Conservation (phyloP, 2,113 vertebrate species). For the Lepus europaeus region DNA sequence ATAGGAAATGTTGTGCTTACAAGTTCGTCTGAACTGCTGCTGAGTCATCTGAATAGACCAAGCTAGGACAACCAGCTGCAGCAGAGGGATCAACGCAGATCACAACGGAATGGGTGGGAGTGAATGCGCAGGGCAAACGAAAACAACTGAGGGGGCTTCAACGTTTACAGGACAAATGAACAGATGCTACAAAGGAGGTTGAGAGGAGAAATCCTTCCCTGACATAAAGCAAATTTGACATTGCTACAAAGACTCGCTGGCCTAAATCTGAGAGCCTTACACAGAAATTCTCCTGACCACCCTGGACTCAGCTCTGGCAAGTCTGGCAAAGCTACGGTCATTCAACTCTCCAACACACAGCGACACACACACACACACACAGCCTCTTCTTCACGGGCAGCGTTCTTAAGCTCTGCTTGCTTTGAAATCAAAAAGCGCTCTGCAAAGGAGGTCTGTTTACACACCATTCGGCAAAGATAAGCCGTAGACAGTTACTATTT, state of each 20-base stretch:
- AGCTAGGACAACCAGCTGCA: not conserved
- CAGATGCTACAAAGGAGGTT: not conserved
- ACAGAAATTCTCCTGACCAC: not conserved
- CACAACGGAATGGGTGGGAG: not conserved
- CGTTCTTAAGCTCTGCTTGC: not conserved
- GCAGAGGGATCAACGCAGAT: not conserved
- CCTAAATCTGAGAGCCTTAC: not conserved
- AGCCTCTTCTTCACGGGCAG: not conserved
- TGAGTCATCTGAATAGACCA: slow-evolving; percentile 15
- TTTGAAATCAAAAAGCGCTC: slow-evolving; percentile 21
- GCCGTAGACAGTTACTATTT: not conserved
- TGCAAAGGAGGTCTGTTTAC: not conserved
- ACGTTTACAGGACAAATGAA: not conserved
- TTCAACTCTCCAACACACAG: not conserved
- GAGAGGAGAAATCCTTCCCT: not conserved
- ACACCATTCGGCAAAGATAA: not conserved
- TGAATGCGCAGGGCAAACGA: not conserved
- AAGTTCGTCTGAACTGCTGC: not conserved
- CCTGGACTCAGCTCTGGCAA: not conserved
- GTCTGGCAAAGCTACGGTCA: not conserved
- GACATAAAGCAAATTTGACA: not conserved
- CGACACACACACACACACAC: not conserved
- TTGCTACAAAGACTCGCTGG: not conserved
- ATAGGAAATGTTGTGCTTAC: not conserved
- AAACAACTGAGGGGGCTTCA: not conserved